Base-by-base conservation (phyloP, 2,113 vertebrate species). In the Tenebrosternarchus preto region DNA sequence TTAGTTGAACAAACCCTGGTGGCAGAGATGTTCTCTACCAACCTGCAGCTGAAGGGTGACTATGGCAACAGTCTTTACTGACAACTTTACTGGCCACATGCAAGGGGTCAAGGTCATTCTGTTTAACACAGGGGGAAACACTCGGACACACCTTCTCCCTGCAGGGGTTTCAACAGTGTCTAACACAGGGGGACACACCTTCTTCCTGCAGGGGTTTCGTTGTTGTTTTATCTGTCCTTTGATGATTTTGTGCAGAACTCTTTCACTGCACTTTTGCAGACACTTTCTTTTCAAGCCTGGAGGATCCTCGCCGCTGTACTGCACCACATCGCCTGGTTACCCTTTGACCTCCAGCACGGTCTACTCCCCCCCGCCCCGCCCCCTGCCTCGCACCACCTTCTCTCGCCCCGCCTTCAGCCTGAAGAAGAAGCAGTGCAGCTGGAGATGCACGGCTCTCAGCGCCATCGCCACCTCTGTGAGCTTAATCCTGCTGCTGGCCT, bases 201-300 rank as follows among this genome's bases (percentile, higher is more conserved):
- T 46, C 43, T 12, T 12, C 1, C 43, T 12, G 4, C 6, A 12
- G 43, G 43, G 43, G n/a, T n/a, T n/a, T n/a, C n/a, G n/a, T n/a
- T 50, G 8, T 50, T 9, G 11, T 50, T 9, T 1, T 50, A 22
- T 53, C 29, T 31, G 15, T 8, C 1, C 22, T 85, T 82, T 71
- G 59, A 8, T 60, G 55, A 69, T 63, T 73, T n/a, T 76, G 50
- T 77, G 59, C 76, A 78, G 66, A 12, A 73, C 43, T 2, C 11
- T 72, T 63, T 85, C 72, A 29, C 39, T 73, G 57, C 46, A 1
- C 59, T 70, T 84, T 80, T 73, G 19, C 92, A 99, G 98, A 93
- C 98, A 99, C 90, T 99, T 99, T 93, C 93, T 99, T 69, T 99
- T 99, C 93, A 99, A 99, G 91, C 97, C 98, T 0, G 96, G 97